Base-by-base conservation (phyloP, 2,797 vertebrate species). In the Enteromius anoplus region DNA sequence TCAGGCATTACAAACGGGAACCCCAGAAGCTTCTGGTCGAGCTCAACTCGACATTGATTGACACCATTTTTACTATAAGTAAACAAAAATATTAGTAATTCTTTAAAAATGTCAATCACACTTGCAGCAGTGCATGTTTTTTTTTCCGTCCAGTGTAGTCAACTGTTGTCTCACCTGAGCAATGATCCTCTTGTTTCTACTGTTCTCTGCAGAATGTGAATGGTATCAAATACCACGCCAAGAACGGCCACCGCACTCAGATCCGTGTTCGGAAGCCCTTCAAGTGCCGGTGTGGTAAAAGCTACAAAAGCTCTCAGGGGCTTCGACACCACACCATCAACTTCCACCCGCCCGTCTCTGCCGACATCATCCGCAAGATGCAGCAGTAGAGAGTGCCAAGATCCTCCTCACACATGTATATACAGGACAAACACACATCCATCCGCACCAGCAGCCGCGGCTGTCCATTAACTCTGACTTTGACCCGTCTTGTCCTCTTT, bases 301-400 rank as follows among this genome's bases (percentile, higher is more conserved):
- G 97, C 95, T 99, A 99, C 96, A 99, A 98, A 95, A 98, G 96
- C 87, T 96, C 98, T 95, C 97, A 98, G 96, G 97, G 98, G 91
- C 97, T 99, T 90, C 95, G 97, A 86, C 97, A 99, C 93, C 98
- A 99, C 94, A 98, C 97, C 95, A 97, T 99, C 95, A 98, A 97
- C 91, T 98, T 98, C 93, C 98, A 99, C 80, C 96, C 98, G 40
- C 97, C 97, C 17, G 93, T 98, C 93, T 97, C 97, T 37, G 95
- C 96, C 64, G 97, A 99, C 92, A 94, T 97, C 88, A 96, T 98
- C 93, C 96, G 96, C 90, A 99, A 99, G 95, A 96, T 99, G 96
- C 97, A 98, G 95, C 97, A 97, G 94, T 98, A 95, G 95, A 90
- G 84, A 89, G 62, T 96, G 91, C 90, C 92, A 95, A 94, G 92